Evolutionary conservation across 2,888 invertebrate species (phyloP).

Genomic region (Nemoura dubitans): DNA sequence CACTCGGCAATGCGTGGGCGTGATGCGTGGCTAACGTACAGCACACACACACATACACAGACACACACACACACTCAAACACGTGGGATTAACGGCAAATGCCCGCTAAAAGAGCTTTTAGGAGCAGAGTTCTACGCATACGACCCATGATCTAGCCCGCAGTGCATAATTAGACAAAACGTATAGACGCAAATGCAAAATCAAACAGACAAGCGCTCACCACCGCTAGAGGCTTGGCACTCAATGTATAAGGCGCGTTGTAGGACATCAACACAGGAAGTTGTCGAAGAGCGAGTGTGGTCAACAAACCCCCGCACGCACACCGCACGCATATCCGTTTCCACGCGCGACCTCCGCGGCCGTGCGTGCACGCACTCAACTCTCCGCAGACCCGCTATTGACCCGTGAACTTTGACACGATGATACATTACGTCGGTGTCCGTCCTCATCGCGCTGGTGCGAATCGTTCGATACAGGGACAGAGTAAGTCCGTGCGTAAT

Average conservation of each 20-base stretch:
- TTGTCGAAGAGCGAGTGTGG: neutral
- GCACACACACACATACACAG: neutral
- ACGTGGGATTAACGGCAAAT: neutral
- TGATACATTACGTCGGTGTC: neutral
- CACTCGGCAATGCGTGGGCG: neutral
- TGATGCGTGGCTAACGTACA: neutral
- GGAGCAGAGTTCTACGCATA: neutral
- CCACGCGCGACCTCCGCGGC: neutral
- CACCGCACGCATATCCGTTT: slow-evolving; percentile 19
- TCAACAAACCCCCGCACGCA: neutral
- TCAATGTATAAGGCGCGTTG: neutral
- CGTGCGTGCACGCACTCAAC: neutral
- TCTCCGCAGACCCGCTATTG: neutral
- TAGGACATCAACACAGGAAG: neutral
- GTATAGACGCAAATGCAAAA: neutral
- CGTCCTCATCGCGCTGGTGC: neutral
- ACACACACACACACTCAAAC: neutral
- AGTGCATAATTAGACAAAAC: neutral
- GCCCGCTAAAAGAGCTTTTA: neutral
- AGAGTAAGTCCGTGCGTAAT: neutral
- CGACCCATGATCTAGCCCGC: neutral
- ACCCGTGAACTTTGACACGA: neutral
- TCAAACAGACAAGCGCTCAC: neutral
- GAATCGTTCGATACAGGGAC: neutral
- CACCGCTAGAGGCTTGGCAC: neutral